Percentiles rank a stretch among this genome's conserved stretches.
phyloP scores from a whole-genome alignment of 2,113 vertebrate genomes.

The Progne subis region DNA sequence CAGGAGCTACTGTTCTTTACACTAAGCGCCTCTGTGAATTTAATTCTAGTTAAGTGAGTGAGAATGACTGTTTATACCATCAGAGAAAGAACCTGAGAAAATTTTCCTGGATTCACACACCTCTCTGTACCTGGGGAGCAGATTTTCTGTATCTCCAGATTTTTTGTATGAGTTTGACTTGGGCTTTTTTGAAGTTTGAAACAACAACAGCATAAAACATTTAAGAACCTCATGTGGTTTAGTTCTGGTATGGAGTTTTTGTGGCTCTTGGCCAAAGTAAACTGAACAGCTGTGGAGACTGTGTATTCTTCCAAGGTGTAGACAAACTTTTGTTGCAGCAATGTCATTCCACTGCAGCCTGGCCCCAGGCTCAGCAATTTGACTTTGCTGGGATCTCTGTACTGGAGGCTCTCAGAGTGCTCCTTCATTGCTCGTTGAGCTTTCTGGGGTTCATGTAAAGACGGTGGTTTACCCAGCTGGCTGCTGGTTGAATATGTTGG shows the following conservation, averaged over 20 bases:
- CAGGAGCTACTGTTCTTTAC: constrained; percentile 48
- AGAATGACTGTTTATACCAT: constrained; percentile 66
- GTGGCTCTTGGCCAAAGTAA: constrained; percentile 35
- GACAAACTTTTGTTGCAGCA: constrained; percentile 31
- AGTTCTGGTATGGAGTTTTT: constrained; percentile 24
- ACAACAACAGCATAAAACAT: constrained; percentile 3
- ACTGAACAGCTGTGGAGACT: constrained; percentile 33
- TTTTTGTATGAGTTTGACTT: background rate
- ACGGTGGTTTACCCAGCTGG: background rate
- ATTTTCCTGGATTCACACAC: constrained; percentile 41
- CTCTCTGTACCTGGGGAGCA: constrained; percentile 29
- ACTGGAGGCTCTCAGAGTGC: background rate
- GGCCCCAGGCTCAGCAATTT: background rate
- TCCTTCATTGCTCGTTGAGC: background rate
- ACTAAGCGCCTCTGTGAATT: constrained; percentile 20
- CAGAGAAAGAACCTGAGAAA: constrained; percentile 53
- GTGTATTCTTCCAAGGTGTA: constrained; percentile 38
- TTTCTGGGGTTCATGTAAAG: background rate
- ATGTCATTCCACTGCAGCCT: background rate
- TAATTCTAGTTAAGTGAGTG: constrained; percentile 31
- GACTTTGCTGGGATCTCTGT: background rate
- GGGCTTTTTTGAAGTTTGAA: background rate
- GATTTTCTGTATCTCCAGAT: constrained; percentile 43
- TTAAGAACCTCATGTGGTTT: constrained; percentile 8
- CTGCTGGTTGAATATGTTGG: background rate